Conservation (phyloP, 1,140 invertebrate genomes). For the Tigriopus japonicus region DNA sequence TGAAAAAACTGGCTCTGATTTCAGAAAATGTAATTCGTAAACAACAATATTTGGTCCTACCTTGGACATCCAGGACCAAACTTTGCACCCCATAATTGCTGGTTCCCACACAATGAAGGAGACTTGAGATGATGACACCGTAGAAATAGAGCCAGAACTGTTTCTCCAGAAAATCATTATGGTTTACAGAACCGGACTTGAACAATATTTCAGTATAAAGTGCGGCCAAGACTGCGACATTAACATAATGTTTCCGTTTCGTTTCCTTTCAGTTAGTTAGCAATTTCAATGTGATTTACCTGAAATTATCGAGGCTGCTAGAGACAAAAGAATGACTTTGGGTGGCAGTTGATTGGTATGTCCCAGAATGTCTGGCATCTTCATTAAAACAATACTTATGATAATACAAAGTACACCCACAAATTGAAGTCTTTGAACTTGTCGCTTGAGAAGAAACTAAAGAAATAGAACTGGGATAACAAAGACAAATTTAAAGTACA, state of each 20-base stretch:
- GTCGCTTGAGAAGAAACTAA: conserved; percentile 1
- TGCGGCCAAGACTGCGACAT: conserved; percentile 4
- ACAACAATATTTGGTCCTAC: too few species aligned
- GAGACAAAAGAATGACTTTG: too few species aligned
- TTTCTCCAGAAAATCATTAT: background rate
- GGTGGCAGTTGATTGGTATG: too few species aligned
- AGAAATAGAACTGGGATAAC: too few species aligned
- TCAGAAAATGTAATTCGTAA: too few species aligned
- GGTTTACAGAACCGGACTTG: background rate
- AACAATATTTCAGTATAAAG: conserved; percentile 11
- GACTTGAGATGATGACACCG: background rate
- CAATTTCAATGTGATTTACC: too few species aligned
- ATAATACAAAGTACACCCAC: conserved; percentile 1
- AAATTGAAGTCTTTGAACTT: background rate
- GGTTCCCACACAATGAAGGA: background rate
- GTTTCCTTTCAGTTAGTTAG: background rate
- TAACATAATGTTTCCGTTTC: background rate
- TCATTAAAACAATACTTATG: conserved; percentile 8
- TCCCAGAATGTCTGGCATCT: background rate
- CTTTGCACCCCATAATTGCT: background rate
- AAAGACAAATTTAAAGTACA: too few species aligned
- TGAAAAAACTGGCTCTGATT: too few species aligned
- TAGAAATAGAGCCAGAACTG: conserved; percentile 15
- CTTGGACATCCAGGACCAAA: background rate
- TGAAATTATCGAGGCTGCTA: too few species aligned